Evolutionary conservation across 2,797 vertebrate genomes (phyloP), one percentile per base, ranked within the genome.

Genomic region (Siniperca scherzeri): DNA sequence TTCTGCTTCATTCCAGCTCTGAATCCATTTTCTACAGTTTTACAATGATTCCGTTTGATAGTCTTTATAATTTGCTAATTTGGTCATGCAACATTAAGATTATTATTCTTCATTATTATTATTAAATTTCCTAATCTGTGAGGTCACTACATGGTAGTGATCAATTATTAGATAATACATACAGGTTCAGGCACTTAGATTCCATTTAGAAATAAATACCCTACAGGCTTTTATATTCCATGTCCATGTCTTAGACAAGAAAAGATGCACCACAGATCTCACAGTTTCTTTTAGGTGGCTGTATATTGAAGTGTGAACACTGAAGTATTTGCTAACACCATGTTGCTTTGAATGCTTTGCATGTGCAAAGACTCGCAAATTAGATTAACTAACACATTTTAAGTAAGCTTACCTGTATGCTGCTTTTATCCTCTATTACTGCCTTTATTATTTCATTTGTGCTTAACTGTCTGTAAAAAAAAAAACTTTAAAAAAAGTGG

Each of bases 291-390:
- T 57, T 21, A 36, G 27, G 8, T 48, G 3, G 53, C 21, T 76
- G 66, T 57, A 30, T 65, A 44, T 14, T 59, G 33, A 60, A 56
- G 27, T 78, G 40, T 78, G 40, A 57, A 53, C 57, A 48, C 27
- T 10, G 22, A 74, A 68, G 16, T 50, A 48, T 65, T 21, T 65
- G 73, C 50, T 70, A 57, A 59, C 52, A 52, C 53, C 6, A n/a
- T 14, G 7, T 52, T 36, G 27, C 25, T 71, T 57, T 53, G 11
- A 60, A 76, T 42, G 33, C 62, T 64, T 17, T 44, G 38, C 25
- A 56, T 12, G 60, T 65, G 44, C 36, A 61, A 55, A 67, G 38
- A 27, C 21, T 62, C 12, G 30, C 42, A 52, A 44, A 79, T 16
- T 46, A 52, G 38, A 77, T 59, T 10, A 73, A 66, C n/a, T 4